These are phyloP conservation scores for Grallaria varia DNA, from an alignment of 2,113 vertebrate genomes.

Conservation along the genomic window DNA sequence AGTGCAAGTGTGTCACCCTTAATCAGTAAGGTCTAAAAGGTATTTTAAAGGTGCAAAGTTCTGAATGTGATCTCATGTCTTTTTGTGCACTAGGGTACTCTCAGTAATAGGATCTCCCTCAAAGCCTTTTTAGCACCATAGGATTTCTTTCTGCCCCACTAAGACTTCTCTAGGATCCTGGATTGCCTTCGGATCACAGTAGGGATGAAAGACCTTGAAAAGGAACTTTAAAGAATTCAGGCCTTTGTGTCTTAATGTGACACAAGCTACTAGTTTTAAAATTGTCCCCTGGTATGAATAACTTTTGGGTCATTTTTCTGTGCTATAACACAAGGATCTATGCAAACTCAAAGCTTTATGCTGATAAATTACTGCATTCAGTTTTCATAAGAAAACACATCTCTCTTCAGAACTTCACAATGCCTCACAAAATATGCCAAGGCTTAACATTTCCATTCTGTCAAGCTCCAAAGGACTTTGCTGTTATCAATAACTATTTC, in stretches of 20 bases:
- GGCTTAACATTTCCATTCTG: constrained; percentile 42
- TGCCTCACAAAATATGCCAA: constrained; percentile 20
- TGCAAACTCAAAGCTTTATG: not conserved
- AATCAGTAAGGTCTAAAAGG: not conserved
- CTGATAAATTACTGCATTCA: constrained; percentile 45
- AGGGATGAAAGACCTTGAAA: constrained; percentile 50
- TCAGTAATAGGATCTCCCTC: not conserved
- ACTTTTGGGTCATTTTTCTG: constrained; percentile 30
- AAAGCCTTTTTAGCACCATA: constrained; percentile 34
- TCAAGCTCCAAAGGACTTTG: not conserved
- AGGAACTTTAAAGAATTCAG: constrained; percentile 23
- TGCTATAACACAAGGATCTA: not conserved
- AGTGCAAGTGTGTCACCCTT: not conserved
- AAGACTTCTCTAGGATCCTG: constrained; percentile 33
- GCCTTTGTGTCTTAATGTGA: constrained; percentile 11
- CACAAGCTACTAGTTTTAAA: constrained; percentile 38
- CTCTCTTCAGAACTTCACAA: constrained; percentile 53
- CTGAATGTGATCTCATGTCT: not conserved
- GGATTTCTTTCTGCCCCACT: not conserved
- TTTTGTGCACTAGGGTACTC: not conserved
- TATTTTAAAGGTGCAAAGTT: not conserved
- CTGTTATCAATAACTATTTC: constrained; percentile 47
- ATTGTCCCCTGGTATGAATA: not conserved
- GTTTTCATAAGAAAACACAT: constrained; percentile 29
- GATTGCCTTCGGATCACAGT: constrained; percentile 38